These are phyloP conservation scores for Sebastes oblongus DNA, from an alignment of 2,797 vertebrate genomes.

Conservation along the genomic window DNA sequence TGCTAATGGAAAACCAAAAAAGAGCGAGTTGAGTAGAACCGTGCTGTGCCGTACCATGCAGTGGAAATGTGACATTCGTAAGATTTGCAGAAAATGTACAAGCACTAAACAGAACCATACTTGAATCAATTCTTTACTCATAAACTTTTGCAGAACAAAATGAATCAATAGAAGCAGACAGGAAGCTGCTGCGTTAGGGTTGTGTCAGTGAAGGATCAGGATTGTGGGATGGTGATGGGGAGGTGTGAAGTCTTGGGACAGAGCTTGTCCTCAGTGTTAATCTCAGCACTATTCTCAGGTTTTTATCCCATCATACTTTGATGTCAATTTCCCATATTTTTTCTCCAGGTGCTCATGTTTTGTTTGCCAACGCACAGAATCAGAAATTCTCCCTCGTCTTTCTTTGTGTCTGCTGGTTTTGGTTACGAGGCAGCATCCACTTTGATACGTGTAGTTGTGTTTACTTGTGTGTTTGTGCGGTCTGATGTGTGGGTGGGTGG, in stretches of 20 bases:
- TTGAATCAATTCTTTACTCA: not conserved
- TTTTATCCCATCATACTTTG: not conserved
- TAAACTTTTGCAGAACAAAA: not conserved
- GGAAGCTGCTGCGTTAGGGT: not conserved
- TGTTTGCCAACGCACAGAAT: not conserved
- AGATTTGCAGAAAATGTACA: not conserved
- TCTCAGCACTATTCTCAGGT: not conserved
- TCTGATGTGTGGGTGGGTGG: constrained; percentile 32
- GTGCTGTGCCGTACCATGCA: not conserved
- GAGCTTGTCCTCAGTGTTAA: not conserved
- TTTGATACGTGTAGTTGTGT: constrained; percentile 24
- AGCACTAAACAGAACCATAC: not conserved
- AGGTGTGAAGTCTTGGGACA: not conserved
- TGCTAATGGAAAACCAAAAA: no score
- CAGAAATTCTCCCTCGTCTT: not conserved
- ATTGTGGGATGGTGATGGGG: not conserved
- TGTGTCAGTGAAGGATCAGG: not conserved
- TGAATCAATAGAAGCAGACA: not conserved
- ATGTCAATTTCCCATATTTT: not conserved
- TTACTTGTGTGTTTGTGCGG: not conserved
- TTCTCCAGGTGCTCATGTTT: not conserved
- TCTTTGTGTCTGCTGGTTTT: constrained; percentile 29
- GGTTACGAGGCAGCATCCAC: constrained; percentile 16
- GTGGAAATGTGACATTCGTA: not conserved
- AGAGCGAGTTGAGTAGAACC: fast-evolving